Percentiles rank a stretch among this genome's conserved stretches.
Conservation (phyloP, 2,113 vertebrate species). For the Heterotis niloticus region DNA sequence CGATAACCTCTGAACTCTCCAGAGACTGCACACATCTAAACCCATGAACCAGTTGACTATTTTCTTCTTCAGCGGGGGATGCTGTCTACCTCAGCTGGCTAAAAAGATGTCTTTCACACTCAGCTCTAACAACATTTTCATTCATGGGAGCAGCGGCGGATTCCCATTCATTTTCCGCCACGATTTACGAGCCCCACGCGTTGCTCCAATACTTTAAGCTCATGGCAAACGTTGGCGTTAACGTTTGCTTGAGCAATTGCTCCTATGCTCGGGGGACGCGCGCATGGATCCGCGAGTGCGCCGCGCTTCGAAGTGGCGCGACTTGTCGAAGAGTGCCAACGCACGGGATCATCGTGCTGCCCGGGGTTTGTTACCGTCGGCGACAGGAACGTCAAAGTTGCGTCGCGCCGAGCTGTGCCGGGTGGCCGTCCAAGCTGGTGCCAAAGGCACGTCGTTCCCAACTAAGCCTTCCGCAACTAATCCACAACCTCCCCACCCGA, state of each 20-base stretch:
- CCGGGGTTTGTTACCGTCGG: constrained; percentile 2
- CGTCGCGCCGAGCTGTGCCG: background rate
- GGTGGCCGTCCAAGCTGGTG: background rate
- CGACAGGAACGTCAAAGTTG: constrained; percentile 5
- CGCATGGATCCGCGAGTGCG: background rate
- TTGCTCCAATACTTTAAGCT: too few relatives aligned
- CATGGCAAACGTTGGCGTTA: background rate
- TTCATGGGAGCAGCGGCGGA: too few relatives aligned
- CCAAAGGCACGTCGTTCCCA: background rate
- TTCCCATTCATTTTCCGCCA: too few relatives aligned
- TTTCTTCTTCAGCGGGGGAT: background rate
- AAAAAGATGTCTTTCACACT: background rate
- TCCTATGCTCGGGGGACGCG: background rate
- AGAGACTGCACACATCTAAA: too few relatives aligned
- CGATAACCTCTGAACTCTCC: too few relatives aligned
- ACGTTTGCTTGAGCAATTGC: background rate
- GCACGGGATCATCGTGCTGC: background rate
- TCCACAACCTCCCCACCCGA: background rate
- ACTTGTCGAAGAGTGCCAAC: background rate
- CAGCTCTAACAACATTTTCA: too few relatives aligned
- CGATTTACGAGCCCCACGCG: too few relatives aligned
- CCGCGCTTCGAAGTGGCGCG: background rate
- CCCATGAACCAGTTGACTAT: background rate
- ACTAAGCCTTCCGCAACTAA: background rate
- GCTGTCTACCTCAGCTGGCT: background rate